A percentile compares a stretch with the other conserved stretches of the same genome.
Conservation (phyloP, 2,113 vertebrate genomes). For the Oryzias javanicus region DNA sequence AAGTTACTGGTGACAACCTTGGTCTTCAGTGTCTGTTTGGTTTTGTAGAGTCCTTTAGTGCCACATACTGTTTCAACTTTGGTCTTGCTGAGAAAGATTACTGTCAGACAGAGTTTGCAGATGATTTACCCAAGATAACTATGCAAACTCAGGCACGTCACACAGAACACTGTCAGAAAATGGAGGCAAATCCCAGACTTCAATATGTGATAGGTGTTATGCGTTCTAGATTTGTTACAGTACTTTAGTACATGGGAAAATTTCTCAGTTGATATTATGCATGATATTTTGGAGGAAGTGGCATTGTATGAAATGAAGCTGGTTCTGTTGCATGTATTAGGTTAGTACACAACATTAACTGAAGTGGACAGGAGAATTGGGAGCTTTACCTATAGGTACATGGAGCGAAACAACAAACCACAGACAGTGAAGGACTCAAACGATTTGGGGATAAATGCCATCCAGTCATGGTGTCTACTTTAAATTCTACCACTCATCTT, state of each 20-base stretch:
- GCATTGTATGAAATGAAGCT: conserved; percentile 41
- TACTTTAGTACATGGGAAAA: conserved; percentile 30
- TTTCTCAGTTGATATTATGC: conserved; percentile 44
- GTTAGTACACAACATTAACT: conserved; percentile 2
- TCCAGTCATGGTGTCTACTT: conserved; percentile 41
- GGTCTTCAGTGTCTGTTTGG: conserved; percentile 23
- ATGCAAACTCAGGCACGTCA: conserved; percentile 20
- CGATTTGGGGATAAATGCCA: conserved; percentile 29
- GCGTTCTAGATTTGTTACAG: conserved; percentile 35
- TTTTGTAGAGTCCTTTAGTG: conserved; percentile 33
- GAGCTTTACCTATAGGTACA: conserved; percentile 33
- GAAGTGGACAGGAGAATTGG: conserved; percentile 22
- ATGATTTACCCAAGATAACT: conserved; percentile 27
- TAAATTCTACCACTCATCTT: conserved; percentile 34
- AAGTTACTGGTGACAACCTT: conserved; percentile 33
- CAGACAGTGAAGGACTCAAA: conserved; percentile 22
- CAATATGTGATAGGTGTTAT: conserved; percentile 37
- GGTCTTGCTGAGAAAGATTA: conserved; percentile 24
- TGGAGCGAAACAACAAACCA: conserved; percentile 30
- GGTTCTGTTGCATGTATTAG: conserved; percentile 9
- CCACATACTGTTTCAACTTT: conserved; percentile 24
- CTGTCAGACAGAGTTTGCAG: conserved; percentile 28
- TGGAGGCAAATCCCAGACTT: conserved; percentile 22
- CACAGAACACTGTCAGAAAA: conserved; percentile 20
- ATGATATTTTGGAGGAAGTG: conserved; percentile 33